Conservation (phyloP, 2,888 invertebrate genomes). For the Calliphora vomitoria region DNA sequence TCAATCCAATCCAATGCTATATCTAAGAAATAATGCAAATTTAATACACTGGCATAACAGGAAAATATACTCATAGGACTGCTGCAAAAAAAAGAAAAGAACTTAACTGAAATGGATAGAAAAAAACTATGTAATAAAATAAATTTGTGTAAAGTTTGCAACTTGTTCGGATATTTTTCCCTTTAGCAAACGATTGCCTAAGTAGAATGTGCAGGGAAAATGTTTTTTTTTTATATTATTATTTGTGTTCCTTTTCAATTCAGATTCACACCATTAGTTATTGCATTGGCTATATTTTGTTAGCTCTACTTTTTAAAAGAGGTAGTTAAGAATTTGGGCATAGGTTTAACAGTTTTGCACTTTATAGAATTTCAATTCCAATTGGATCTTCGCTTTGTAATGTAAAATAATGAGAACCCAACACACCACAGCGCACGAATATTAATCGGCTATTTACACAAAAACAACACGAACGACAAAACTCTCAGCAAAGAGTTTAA, state of each 20-base stretch:
- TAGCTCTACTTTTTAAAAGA: too few species aligned
- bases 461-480: too few species aligned
- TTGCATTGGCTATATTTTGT: constrained; percentile 29
- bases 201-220: background rate
- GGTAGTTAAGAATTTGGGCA: background rate
- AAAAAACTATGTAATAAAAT: constrained; percentile 24
- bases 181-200: constrained; percentile 3
- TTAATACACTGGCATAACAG: constrained; percentile 51
- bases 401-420: too few species aligned
- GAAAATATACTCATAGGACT: constrained; percentile 50
- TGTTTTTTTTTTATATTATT: background rate
- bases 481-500: too few species aligned
- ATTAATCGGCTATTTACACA: too few species aligned
- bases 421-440: too few species aligned
- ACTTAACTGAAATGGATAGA: background rate
- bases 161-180: constrained; percentile 22
- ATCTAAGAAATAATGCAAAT: constrained; percentile 58
- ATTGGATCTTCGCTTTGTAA: too few species aligned
- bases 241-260: constrained; percentile 26
- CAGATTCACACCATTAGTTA: constrained; percentile 40
- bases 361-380: too few species aligned
- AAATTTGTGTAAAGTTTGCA: constrained; percentile 31
- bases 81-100: background rate
- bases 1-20: constrained; percentile 38
- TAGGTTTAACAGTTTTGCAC: too few species aligned